Evolutionary conservation across 1,140 invertebrate genomes (phyloP).

Genomic region (Anastrepha obliqua): DNA sequence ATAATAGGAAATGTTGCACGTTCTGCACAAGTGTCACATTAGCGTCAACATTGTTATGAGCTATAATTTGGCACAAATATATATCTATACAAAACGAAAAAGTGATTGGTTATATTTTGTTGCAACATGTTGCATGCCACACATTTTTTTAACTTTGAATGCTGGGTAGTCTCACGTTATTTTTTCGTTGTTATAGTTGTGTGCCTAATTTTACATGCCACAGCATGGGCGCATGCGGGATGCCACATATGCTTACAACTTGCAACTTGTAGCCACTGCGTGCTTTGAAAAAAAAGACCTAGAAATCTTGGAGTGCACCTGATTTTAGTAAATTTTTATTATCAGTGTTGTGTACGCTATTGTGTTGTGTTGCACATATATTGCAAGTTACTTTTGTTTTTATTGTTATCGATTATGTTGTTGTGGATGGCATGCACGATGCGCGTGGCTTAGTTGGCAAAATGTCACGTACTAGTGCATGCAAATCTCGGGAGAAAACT

Average conservation of each 20-base stretch:
- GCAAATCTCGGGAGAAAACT: not conserved
- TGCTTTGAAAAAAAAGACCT: not conserved
- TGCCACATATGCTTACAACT: slow-evolving; percentile 1
- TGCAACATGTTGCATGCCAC: slow-evolving; percentile 45
- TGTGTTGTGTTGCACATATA: not conserved
- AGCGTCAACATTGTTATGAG: slow-evolving; percentile 19
- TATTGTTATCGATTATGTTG: not conserved
- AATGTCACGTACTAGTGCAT: slow-evolving; percentile 12
- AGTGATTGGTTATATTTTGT: not conserved
- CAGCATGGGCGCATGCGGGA: not conserved
- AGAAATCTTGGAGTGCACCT: not conserved
- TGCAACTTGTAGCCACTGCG: not conserved
- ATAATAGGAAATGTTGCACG: not conserved
- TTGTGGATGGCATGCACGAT: not conserved
- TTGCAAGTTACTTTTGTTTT: not conserved
- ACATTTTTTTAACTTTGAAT: not conserved
- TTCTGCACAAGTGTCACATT: slow-evolving; percentile 41
- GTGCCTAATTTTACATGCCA: too few relatives aligned
- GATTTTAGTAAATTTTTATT: not conserved
- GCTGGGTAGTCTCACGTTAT: not conserved
- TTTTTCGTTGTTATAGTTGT: not conserved
- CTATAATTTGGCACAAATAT: slow-evolving; percentile 26
- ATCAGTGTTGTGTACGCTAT: not conserved
- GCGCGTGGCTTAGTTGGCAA: not conserved
- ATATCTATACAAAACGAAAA: too few relatives aligned